Percentiles rank a stretch among this genome's conserved stretches.
Conservation (phyloP, 1,140 invertebrate species). For the Drosophila miranda region DNA sequence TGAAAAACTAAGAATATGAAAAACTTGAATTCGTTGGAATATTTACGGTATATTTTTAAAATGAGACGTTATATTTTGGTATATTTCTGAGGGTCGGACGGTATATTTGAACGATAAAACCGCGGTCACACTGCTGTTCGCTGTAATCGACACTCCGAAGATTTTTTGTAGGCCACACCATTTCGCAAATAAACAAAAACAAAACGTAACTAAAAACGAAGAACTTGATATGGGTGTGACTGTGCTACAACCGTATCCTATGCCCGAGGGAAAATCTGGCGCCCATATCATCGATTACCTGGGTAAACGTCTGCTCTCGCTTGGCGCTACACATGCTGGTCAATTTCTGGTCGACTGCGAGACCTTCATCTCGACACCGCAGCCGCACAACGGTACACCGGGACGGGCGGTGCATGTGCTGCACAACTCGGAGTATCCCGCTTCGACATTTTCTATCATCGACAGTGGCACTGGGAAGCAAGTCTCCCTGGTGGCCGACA, state of each 20-base stretch:
- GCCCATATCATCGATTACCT: conserved; percentile 93
- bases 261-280: conserved; percentile 93
- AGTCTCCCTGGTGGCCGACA: conserved; percentile 94
- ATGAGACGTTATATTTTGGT: no score
- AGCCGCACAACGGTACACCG: conserved; percentile 84
- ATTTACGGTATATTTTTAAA: no score
- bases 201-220: no score
- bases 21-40: no score
- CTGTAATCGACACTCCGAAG: no score
- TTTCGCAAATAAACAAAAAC: background rate
- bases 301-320: conserved; percentile 91
- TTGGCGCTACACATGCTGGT: conserved; percentile 93
- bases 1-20: no score
- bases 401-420: conserved; percentile 94
- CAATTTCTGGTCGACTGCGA: conserved; percentile 97
- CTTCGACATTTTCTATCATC: conserved; percentile 95
- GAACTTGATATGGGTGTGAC: conserved; percentile 67
- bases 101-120: no score
- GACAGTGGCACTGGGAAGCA: conserved; percentile 92
- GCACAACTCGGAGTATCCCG: conserved; percentile 97
- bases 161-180: background rate
- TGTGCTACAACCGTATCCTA: conserved; percentile 90
- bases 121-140: no score
- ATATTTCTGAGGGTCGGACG: no score
- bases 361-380: conserved; percentile 92